These are phyloP conservation scores for Drosophila nigritarsus DNA, from an alignment of 2,888 invertebrate genomes.

Conservation along the genomic window DNA sequence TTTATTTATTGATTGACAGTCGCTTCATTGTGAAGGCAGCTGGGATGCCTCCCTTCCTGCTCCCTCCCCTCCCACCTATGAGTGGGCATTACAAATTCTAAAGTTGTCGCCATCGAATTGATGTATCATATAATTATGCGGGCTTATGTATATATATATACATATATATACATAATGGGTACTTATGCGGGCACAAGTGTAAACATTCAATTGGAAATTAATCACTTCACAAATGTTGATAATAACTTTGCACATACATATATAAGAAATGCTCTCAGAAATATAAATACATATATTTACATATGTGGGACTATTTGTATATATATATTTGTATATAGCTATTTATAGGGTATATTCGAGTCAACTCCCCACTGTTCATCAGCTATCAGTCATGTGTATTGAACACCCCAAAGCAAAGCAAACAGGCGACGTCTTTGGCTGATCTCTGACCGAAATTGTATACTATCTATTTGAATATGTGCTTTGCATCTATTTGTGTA, in stretches of 20 bases:
- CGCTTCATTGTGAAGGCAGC: neutral
- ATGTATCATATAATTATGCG: constrained; percentile 18
- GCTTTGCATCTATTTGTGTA: constrained; percentile 8
- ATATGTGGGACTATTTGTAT: neutral
- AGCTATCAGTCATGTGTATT: neutral
- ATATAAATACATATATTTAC: no score
- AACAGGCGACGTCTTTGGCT: constrained; percentile 7
- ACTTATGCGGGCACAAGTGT: constrained; percentile 20
- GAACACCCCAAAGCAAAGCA: constrained; percentile 10
- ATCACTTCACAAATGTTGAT: neutral
- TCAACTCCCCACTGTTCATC: neutral
- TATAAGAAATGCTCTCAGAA: neutral
- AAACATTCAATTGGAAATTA: constrained; percentile 1
- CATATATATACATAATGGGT: neutral
- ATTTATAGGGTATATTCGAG: neutral
- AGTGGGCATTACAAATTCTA: constrained; percentile 41
- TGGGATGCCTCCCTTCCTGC: constrained; percentile 4
- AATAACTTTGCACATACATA: neutral
- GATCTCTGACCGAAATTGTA: neutral
- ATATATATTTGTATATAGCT: neutral
- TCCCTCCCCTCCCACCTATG: neutral
- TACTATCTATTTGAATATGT: constrained; percentile 14
- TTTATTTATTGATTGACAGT: constrained; percentile 25
- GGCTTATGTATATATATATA: constrained; percentile 3
- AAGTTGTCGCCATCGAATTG: constrained; percentile 15